Evolutionary conservation across 2,888 invertebrate species (phyloP).

Genomic region (Dendrolimus pini): DNA sequence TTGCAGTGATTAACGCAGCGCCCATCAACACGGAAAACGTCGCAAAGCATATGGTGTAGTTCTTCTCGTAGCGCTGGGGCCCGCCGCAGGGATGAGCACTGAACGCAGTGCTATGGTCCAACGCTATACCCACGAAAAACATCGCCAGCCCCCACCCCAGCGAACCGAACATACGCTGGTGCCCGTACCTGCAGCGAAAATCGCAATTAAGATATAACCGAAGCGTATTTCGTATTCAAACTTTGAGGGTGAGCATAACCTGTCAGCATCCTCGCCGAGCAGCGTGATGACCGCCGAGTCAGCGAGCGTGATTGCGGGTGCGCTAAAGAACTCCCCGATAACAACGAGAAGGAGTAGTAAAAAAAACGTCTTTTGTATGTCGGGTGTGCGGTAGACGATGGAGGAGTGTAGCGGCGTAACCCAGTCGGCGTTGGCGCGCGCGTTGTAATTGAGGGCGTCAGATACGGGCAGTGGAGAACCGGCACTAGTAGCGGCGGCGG

Average conservation of each 20-base stretch:
- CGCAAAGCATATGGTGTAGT: constrained; percentile 99
- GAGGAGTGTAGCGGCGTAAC: constrained; percentile 95
- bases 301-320: constrained; percentile 96
- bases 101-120: constrained; percentile 98
- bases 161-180: constrained; percentile 98
- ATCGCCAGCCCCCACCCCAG: constrained; percentile 99
- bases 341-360: constrained; percentile 93
- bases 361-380: constrained; percentile 97
- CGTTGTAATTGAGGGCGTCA: constrained; percentile 86
- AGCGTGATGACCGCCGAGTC: constrained; percentile 94
- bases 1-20: constrained; percentile 93
- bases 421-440: constrained; percentile 82
- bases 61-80: constrained; percentile 93
- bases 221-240: background rate
- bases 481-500: constrained; percentile 49
- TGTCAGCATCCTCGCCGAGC: constrained; percentile 91
- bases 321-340: constrained; percentile 98
- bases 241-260: constrained; percentile 35
- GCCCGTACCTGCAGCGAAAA: constrained; percentile 82
- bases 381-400: constrained; percentile 91
- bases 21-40: constrained; percentile 98
- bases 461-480: constrained; percentile 84
- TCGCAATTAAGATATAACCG: background rate
- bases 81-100: constrained; percentile 93
- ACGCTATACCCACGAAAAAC: constrained; percentile 97